Conservation (phyloP, 2,797 vertebrate species). For the Valencia hispanica region DNA sequence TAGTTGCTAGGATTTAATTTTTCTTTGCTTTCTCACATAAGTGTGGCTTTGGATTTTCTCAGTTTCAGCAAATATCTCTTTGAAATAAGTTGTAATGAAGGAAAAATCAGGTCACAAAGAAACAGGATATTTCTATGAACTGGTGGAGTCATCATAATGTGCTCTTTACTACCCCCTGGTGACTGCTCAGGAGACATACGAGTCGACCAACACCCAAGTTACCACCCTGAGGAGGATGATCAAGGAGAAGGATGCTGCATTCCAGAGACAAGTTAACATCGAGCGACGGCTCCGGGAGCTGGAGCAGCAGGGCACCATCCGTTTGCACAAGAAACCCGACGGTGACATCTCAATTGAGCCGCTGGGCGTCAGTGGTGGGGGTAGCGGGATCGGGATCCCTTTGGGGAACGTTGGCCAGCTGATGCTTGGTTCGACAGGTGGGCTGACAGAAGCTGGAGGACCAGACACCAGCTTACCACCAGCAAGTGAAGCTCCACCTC, state of each 20-base stretch:
- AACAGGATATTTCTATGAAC: constrained; percentile 65
- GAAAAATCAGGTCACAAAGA: constrained; percentile 69
- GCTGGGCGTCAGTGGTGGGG: constrained; percentile 48
- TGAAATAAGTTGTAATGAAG: constrained; percentile 54
- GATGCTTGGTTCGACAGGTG: constrained; percentile 50
- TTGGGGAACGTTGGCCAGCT: constrained; percentile 63
- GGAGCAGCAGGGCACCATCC: constrained; percentile 82
- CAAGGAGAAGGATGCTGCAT: constrained; percentile 95
- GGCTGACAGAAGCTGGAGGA: constrained; percentile 60
- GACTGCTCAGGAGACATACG: constrained; percentile 88
- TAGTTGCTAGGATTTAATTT: neutral
- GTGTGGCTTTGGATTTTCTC: constrained; percentile 14
- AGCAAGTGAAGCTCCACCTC: constrained; percentile 82
- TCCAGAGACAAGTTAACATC: constrained; percentile 86
- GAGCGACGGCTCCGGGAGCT: constrained; percentile 83
- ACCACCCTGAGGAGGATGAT: constrained; percentile 92
- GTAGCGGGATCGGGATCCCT: constrained; percentile 55
- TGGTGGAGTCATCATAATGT: constrained; percentile 47
- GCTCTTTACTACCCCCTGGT: constrained; percentile 67
- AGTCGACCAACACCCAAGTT: constrained; percentile 92
- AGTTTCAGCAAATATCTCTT: constrained; percentile 37
- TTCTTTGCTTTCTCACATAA: constrained; percentile 1
- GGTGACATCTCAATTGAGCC: constrained; percentile 82
- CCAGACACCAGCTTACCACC: constrained; percentile 69
- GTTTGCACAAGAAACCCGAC: constrained; percentile 81